A percentile compares a stretch with the other conserved stretches of the same genome.
Conservation (phyloP, 2,113 vertebrate species). For the Synchiropus splendidus region DNA sequence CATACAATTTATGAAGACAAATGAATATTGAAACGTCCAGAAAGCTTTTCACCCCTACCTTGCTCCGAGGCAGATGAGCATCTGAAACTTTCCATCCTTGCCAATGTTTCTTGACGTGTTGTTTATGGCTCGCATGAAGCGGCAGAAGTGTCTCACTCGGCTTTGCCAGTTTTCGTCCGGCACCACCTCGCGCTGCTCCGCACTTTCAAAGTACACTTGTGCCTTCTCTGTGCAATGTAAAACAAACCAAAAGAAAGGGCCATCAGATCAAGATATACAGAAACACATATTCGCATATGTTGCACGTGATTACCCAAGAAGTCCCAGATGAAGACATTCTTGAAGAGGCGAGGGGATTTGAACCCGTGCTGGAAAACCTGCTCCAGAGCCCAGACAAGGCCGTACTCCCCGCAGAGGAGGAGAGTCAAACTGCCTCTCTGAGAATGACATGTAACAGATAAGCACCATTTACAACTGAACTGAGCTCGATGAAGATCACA, state of each 20-base stretch:
- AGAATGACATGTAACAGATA: constrained; percentile 6
- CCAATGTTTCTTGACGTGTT: constrained; percentile 90
- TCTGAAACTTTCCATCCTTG: constrained; percentile 98
- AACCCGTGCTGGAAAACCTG: constrained; percentile 97
- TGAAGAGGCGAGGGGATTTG: constrained; percentile 94
- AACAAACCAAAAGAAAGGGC: too few relatives aligned
- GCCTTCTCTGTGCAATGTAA: constrained; percentile 78
- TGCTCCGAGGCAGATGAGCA: constrained; percentile 95
- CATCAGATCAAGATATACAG: too few relatives aligned
- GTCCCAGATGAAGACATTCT: constrained; percentile 99
- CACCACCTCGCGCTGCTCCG: constrained; percentile 77
- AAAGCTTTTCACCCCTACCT: constrained; percentile 67
- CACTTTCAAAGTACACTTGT: constrained; percentile 89
- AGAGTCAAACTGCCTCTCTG: constrained; percentile 89
- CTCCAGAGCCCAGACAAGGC: constrained; percentile 91
- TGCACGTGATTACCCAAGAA: constrained; percentile 74
- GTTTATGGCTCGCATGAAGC: constrained; percentile 91
- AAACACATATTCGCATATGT: too few relatives aligned
- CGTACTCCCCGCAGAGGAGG: constrained; percentile 90
- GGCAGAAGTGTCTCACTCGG: constrained; percentile 86
- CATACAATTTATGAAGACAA: too few relatives aligned
- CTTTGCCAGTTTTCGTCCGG: constrained; percentile 92
- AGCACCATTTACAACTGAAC: background rate
- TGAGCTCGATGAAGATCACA: background rate
- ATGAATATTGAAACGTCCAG: background rate